Evolutionary conservation across 2,888 invertebrate genomes (phyloP).

Genomic region (Galeruca laticollis): DNA sequence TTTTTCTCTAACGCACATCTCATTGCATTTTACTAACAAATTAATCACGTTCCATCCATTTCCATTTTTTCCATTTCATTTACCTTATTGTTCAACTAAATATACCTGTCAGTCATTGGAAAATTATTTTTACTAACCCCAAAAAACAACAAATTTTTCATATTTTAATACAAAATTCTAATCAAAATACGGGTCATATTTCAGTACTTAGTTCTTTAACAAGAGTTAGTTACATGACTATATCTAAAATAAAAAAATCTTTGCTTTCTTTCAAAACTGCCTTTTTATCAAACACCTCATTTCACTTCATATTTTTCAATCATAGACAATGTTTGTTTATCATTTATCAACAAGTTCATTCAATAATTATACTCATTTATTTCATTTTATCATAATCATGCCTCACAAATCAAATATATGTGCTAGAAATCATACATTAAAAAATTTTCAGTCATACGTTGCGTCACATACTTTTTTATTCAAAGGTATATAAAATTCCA

Average conservation of each 20-base stretch:
- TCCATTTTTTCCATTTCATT: slow-evolving; percentile 16
- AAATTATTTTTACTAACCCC: no score
- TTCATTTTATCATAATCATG: not conserved
- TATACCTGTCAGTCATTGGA: not conserved
- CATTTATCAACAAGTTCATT: not conserved
- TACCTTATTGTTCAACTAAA: not conserved
- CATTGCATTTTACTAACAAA: slow-evolving; percentile 29
- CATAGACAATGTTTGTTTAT: no score
- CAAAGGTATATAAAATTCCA: slow-evolving; percentile 2
- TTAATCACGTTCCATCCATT: slow-evolving; percentile 13
- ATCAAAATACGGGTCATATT: no score
- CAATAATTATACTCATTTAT: not conserved
- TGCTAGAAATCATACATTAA: not conserved
- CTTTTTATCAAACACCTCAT: no score
- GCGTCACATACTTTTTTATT: not conserved
- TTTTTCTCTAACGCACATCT: slow-evolving; percentile 29
- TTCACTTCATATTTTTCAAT: not conserved
- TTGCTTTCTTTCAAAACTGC: no score
- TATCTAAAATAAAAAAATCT: no score
- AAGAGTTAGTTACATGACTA: no score
- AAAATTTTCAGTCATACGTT: not conserved
- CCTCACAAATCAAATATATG: not conserved
- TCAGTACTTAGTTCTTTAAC: no score
- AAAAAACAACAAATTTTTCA: no score
- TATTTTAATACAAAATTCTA: no score